Evolutionary conservation across 1,140 invertebrate genomes (phyloP).

Genomic region (Meteorus sp.): DNA sequence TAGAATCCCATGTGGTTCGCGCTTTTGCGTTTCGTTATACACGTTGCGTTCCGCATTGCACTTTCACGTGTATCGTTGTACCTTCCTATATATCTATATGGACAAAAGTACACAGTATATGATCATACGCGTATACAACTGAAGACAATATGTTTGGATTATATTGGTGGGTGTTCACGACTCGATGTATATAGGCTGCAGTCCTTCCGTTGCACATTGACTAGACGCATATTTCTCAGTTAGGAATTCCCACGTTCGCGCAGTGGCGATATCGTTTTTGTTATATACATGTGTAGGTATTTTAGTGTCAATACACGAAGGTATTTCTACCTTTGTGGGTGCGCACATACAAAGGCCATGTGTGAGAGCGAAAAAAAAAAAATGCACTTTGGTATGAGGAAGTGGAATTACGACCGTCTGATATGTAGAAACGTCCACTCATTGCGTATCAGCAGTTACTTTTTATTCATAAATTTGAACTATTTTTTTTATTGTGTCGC

Average conservation of each 20-base stretch:
- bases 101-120: background rate
- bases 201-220: slow-evolving; percentile 24
- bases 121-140: slow-evolving; percentile 11
- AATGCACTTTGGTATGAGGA: too few relatives aligned
- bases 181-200: slow-evolving; percentile 9
- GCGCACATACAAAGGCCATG: too few relatives aligned
- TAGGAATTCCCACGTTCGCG: slow-evolving; percentile 25
- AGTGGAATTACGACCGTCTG: too few relatives aligned
- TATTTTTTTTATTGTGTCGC: too few relatives aligned
- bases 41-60: background rate
- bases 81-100: background rate
- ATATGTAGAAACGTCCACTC: too few relatives aligned
- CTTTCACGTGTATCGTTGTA: slow-evolving; percentile 5
- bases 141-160: slow-evolving; percentile 35
- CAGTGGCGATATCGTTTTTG: slow-evolving; percentile 4
- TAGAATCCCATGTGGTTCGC: slow-evolving; percentile 13
- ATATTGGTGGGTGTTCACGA: slow-evolving; percentile 11
- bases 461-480: too few relatives aligned
- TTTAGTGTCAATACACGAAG: too few relatives aligned
- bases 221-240: slow-evolving; percentile 36
- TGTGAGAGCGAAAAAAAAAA: too few relatives aligned
- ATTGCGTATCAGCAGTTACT: too few relatives aligned
- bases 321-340: too few relatives aligned
- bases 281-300: slow-evolving; percentile 8
- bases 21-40: background rate